Evolutionary conservation across 2,888 invertebrate species (phyloP).

Genomic region (Didymodactylos carnosus): DNA sequence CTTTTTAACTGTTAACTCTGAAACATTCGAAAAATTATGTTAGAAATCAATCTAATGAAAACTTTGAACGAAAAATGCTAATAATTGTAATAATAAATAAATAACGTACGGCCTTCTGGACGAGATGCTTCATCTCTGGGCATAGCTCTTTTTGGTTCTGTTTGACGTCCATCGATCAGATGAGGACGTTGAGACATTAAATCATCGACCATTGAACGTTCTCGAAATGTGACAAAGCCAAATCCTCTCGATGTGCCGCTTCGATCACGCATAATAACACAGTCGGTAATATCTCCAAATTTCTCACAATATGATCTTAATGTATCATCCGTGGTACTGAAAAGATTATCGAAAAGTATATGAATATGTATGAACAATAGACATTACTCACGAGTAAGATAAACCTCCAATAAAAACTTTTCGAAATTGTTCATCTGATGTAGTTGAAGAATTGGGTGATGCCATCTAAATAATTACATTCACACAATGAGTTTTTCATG

Average conservation of each 20-base stretch:
- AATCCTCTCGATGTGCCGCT: constrained; percentile 63
- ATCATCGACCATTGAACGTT: constrained; percentile 84
- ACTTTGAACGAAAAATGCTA: too few relatives aligned
- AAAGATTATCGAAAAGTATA: too few relatives aligned
- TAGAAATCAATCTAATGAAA: too few relatives aligned
- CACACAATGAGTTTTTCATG: too few relatives aligned
- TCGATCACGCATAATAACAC: constrained; percentile 13
- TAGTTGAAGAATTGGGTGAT: too few relatives aligned
- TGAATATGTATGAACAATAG: too few relatives aligned
- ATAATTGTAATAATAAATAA: too few relatives aligned
- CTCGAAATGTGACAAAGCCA: constrained; percentile 86
- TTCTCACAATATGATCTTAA: neutral
- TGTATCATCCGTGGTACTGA: too few relatives aligned
- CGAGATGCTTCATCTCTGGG: constrained; percentile 58
- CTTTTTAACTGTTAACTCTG: constrained; percentile 73
- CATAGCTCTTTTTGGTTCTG: constrained; percentile 88
- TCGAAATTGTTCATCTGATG: neutral
- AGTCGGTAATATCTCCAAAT: constrained; percentile 6
- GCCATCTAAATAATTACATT: too few relatives aligned
- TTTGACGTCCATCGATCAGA: constrained; percentile 72
- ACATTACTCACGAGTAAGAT: too few relatives aligned
- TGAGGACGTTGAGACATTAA: constrained; percentile 65
- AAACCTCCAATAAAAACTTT: neutral
- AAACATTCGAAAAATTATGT: too few relatives aligned
- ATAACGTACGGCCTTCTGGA: constrained; percentile 68